phyloP scores from a whole-genome alignment of 1,140 invertebrate genomes.

The Globodera ellingtonae region DNA sequence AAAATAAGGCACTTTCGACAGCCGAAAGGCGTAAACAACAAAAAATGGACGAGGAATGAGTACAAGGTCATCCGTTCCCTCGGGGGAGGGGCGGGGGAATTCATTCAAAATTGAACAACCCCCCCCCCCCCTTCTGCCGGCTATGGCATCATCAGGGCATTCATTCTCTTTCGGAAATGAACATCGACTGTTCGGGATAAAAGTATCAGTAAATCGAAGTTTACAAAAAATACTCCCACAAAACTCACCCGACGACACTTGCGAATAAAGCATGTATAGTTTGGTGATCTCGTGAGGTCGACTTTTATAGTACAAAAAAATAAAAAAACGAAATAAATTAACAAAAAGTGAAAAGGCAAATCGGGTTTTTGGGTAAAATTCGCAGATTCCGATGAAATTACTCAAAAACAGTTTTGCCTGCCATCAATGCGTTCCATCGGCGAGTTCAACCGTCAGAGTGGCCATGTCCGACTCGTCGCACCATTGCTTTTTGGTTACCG shows the following conservation, averaged over 20 bases:
- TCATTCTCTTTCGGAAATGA: too few species aligned
- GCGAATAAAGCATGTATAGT: too few species aligned
- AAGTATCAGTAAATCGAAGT: too few species aligned
- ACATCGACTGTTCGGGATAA: too few species aligned
- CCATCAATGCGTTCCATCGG: neutral
- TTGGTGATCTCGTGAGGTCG: too few species aligned
- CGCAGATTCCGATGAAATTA: neutral
- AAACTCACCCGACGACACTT: too few species aligned
- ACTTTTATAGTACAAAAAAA: neutral
- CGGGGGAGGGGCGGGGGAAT: neutral
- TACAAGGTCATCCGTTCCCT: neutral
- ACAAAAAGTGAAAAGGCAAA: neutral
- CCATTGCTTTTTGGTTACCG: conserved; percentile 27
- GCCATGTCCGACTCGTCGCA: conserved; percentile 23
- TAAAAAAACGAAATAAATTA: neutral
- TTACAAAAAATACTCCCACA: too few species aligned
- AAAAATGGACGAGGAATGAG: conserved; percentile 11
- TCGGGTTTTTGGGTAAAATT: neutral
- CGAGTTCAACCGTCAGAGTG: conserved; percentile 21
- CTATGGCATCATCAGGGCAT: neutral
- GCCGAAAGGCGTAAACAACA: conserved; percentile 17
- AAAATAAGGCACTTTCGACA: conserved; percentile 24
- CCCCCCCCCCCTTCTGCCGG: too few species aligned
- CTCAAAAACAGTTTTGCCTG: neutral
- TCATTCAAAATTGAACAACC: neutral